Base-by-base conservation (phyloP, 2,113 vertebrate genomes). In the Protobothrops flavoviridis region DNA sequence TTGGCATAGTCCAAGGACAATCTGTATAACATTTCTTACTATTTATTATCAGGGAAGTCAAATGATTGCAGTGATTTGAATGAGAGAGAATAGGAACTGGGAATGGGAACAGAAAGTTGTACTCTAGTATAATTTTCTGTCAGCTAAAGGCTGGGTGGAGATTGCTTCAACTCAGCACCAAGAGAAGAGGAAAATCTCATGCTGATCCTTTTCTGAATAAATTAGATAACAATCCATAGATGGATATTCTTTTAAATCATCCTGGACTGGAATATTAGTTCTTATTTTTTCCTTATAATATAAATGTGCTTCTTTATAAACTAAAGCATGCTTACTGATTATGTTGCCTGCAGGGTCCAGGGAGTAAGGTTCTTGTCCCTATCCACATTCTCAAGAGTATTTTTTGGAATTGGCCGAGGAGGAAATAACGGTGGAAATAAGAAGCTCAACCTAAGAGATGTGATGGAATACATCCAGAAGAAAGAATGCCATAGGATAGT, bases 401-500 rank as follows among this genome's bases (percentile, higher is more conserved):
- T 94, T 33, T 12, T 91, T 23, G 97, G 97, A 57, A 15, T 0
- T 53, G 92, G 94, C 61, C 10, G 90, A 0, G 91, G 97, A 24
- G 97, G 97, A 50, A 96, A 94, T 1, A 95, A 88, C 1, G 55
- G 91, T 0, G 91, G 89, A 5, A 94, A 64, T 39, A 92, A 94
- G 91, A 91, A 95, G 94, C 97, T 98, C 39, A 98, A 97, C 5
- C 96, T 99, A 93, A 94, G 96, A 94, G 98, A 98, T 0, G 92
- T 99, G 21, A 98, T 98, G 0, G 95, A 96, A 87, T 95, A 95
- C 85, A 96, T 99, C 21, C 95, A 6, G 93, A 95, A 97, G 85
- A 86, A 92, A 95, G 95, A 97, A 87, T 98, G 97, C 93, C 96
- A 17, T 21, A 97, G 97, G 21, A 97, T 99, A 26, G 97, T 99